Conservation (phyloP, 92 coral and sea anemone genomes). For the Parazoanthus atlanticus region DNA sequence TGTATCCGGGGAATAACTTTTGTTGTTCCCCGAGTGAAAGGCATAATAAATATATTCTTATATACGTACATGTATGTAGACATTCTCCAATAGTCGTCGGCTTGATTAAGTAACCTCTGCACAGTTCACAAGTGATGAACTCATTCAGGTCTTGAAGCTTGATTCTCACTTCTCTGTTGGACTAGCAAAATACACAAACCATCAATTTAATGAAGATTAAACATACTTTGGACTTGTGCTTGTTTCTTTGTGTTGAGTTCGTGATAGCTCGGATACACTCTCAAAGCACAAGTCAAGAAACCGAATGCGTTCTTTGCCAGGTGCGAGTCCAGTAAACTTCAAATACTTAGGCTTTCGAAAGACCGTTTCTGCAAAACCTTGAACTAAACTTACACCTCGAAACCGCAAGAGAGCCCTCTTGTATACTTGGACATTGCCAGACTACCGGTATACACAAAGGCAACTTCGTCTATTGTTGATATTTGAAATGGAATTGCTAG, state of each 20-base stretch:
- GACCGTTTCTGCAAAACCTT: neutral
- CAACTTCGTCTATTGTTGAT: slow-evolving; percentile 35
- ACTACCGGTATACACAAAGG: slow-evolving; percentile 2
- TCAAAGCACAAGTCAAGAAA: neutral
- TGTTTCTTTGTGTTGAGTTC: slow-evolving; percentile 9
- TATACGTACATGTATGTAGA: slow-evolving; percentile 97
- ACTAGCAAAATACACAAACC: slow-evolving; percentile 72
- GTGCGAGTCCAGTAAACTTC: slow-evolving; percentile 11
- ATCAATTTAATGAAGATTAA: slow-evolving; percentile 49
- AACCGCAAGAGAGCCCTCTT: slow-evolving; percentile 20
- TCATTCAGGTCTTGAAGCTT: slow-evolving; percentile 90
- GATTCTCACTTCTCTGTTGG: slow-evolving; percentile 89
- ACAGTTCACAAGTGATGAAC: slow-evolving; percentile 86
- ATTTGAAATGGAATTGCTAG: slow-evolving; percentile 34
- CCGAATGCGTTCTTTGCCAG: neutral
- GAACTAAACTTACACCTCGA: slow-evolving; percentile 17
- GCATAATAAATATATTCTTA: neutral
- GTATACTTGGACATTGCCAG: neutral
- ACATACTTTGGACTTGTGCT: slow-evolving; percentile 25
- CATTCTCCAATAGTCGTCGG: slow-evolving; percentile 98
- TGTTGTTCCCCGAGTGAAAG: slow-evolving; percentile 44
- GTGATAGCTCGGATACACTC: neutral
- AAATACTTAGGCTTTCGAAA: slow-evolving; percentile 14
- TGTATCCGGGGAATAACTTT: slow-evolving; percentile 45
- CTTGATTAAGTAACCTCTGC: slow-evolving; percentile 94